Evolutionary conservation across 2,888 invertebrate species (phyloP), one percentile per base, ranked within the genome.

Genomic region (Empis livida): DNA sequence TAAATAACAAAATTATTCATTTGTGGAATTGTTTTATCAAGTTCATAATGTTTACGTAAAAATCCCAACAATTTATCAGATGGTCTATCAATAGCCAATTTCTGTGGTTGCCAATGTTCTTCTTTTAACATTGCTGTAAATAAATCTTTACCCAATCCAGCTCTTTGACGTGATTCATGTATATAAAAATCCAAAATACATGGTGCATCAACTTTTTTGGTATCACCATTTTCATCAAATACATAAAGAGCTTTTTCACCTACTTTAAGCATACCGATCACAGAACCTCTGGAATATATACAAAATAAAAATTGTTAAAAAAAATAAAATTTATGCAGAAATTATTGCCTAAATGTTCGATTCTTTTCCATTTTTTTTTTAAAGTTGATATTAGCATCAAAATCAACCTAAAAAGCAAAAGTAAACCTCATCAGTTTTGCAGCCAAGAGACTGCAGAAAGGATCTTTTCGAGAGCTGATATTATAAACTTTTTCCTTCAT

Each of bases 101-200:
- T 80, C 4, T 78, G 71, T 1, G 87, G 82, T 43, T 70, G 67
- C 41, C 80, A 72, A 45, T 79, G 73, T 67, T 83, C 80, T 54
- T 82, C 82, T 79, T 84, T 67, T 51, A 77, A 70, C 93, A 96
- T 93, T 59, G 80, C 75, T 55, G 95, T 88, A 69, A 90, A 95
- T 13, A 97, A 73, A 49, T 74, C 69, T 59, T 81, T 84, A 4
- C 96, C 96, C 62, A 82, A 76, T 3, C 96, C 96, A 63, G 77
- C 77, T 47, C 95, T 79, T 70, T 95, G 95, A 42, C 80, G 76
- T 3, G 84, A 79, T 63, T 84, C 84, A 60, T 88, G 79, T 20
- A 97, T 79, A 68, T 86, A 97, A 72, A 97, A 96, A 68, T 97
- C 96, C 43, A 97, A 76, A 48, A 96, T 79, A 66, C 94, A 95